Evolutionary conservation across 2,113 vertebrate species (phyloP).

Genomic region (Callithrix jacchus): DNA sequence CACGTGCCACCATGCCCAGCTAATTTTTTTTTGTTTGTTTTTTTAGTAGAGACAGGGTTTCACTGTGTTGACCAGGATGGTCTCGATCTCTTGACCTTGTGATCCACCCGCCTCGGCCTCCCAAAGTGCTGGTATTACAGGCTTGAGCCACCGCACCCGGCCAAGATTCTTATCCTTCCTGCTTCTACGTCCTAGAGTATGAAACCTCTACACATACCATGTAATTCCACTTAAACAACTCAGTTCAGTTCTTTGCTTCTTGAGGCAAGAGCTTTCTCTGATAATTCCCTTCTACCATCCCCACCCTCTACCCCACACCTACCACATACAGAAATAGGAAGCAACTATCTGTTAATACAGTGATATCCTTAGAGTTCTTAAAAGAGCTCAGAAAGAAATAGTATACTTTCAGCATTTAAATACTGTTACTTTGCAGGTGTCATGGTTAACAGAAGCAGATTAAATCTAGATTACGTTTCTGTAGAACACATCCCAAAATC

Average conservation of each 20-base stretch:
- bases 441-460: not conserved
- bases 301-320: not conserved
- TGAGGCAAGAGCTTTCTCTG: not conserved
- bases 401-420: not conserved
- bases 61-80: too few species aligned
- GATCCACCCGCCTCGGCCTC: too few species aligned
- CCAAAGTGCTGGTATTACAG: too few species aligned
- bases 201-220: not conserved
- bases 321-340: not conserved
- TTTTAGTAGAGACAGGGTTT: too few species aligned
- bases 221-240: not conserved
- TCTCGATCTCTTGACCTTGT: too few species aligned
- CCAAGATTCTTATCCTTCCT: not conserved
- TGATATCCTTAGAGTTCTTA: not conserved
- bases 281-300: not conserved
- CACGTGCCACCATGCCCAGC: too few species aligned
- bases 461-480: conserved; percentile 10
- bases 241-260: not conserved
- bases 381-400: not conserved
- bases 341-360: not conserved
- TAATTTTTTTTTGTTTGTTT: too few species aligned
- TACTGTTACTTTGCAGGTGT: not conserved
- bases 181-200: not conserved
- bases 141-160: too few species aligned
- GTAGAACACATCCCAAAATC: not conserved